Conservation (phyloP, 2,113 vertebrate species). For the Neogobius melanostomus region DNA sequence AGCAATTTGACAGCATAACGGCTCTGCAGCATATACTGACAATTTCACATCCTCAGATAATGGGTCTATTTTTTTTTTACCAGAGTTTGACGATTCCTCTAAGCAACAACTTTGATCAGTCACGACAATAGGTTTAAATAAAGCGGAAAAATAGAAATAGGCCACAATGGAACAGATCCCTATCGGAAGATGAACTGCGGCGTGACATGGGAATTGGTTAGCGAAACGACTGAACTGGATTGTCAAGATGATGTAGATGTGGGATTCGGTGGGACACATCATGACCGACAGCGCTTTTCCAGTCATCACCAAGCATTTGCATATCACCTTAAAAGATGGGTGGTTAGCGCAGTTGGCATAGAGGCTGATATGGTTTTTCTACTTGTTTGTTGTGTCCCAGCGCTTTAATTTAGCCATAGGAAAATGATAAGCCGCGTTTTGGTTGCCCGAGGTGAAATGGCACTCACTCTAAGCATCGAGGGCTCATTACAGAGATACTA, state of each 20-base stretch:
- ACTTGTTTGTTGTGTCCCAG: constrained; percentile 66
- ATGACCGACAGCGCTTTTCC: not conserved
- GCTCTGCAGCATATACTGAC: no score
- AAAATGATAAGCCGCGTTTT: constrained; percentile 56
- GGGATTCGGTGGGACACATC: not conserved
- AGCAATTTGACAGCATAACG: no score
- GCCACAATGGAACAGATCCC: constrained; percentile 25
- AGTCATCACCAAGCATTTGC: not conserved
- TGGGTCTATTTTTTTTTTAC: no score
- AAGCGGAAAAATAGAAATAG: constrained; percentile 27
- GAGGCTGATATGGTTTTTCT: constrained; percentile 46
- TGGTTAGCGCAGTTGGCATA: constrained; percentile 61
- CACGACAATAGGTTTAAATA: constrained; percentile 40
- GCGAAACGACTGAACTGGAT: not conserved
- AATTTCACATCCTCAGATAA: no score
- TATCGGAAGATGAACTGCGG: constrained; percentile 30
- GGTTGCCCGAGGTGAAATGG: constrained; percentile 61
- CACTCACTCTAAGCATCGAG: constrained; percentile 54
- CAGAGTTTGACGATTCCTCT: constrained; percentile 22
- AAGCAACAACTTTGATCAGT: constrained; percentile 52
- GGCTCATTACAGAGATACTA: constrained; percentile 75
- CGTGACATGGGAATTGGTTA: not conserved
- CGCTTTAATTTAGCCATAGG: constrained; percentile 43
- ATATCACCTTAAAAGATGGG: constrained; percentile 45
- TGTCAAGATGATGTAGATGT: not conserved